phyloP scores from a whole-genome alignment of 2,888 invertebrate genomes.

The Venusia cambrica region DNA sequence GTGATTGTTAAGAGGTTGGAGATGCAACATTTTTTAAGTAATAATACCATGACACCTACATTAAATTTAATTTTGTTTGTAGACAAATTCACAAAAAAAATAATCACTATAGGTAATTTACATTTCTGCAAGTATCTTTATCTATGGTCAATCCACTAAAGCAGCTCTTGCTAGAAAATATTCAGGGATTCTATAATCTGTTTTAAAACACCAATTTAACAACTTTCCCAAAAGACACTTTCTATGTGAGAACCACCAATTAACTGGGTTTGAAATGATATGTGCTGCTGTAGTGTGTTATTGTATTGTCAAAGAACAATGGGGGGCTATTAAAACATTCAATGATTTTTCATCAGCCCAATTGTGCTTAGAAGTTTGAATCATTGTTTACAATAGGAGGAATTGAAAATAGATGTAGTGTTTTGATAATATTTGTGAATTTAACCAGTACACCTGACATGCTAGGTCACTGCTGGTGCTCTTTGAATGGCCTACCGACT shows the following conservation, averaged over 20 bases:
- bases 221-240: conserved; percentile 3
- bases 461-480: too few species aligned
- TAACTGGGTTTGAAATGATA: conserved; percentile 11
- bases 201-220: conserved; percentile 1
- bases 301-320: conserved; percentile 49
- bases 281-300: conserved; percentile 27
- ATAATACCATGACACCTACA: too few species aligned
- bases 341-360: conserved; percentile 32
- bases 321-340: conserved; percentile 39
- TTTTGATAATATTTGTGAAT: conserved; percentile 17
- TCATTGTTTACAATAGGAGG: conserved; percentile 22
- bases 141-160: too few species aligned
- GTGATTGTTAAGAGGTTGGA: too few species aligned
- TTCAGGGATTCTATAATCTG: conserved; percentile 5
- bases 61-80: too few species aligned
- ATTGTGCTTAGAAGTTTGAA: conserved; percentile 33
- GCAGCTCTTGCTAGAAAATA: too few species aligned
- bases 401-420: conserved; percentile 19
- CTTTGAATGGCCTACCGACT: too few species aligned
- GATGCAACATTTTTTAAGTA: too few species aligned
- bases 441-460: too few species aligned
- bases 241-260: conserved; percentile 10
- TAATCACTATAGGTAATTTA: too few species aligned
- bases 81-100: too few species aligned
- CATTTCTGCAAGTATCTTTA: too few species aligned